These are phyloP conservation scores for Prosapia bicincta DNA, from an alignment of 2,888 invertebrate species.

Conservation along the genomic window DNA sequence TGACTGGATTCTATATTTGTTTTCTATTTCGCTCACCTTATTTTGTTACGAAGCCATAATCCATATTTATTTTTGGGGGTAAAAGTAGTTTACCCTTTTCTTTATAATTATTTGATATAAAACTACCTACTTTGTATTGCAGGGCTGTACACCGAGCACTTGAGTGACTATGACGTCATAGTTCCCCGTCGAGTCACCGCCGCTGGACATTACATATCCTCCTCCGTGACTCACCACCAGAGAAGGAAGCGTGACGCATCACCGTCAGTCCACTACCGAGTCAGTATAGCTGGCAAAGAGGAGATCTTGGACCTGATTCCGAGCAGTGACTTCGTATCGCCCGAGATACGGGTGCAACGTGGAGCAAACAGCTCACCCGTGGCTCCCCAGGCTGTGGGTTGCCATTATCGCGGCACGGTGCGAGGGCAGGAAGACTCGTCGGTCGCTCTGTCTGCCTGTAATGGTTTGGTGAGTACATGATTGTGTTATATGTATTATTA, in stretches of 20 bases:
- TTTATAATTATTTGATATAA: too few species aligned
- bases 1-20: too few species aligned
- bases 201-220: conserved; percentile 43
- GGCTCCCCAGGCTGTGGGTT: neutral
- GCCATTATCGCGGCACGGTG: conserved; percentile 45
- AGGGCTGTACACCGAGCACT: conserved; percentile 13
- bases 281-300: conserved; percentile 7
- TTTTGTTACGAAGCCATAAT: too few species aligned
- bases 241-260: conserved; percentile 20
- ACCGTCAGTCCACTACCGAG: neutral
- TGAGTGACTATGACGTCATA: conserved; percentile 43
- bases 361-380: conserved; percentile 44
- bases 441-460: conserved; percentile 46
- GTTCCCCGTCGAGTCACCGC: conserved; percentile 44
- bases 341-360: conserved; percentile 66
- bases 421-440: conserved; percentile 42
- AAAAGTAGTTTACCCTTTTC: too few species aligned
- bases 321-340: conserved; percentile 43
- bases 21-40: too few species aligned
- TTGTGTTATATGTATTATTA: too few species aligned
- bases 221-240: conserved; percentile 44
- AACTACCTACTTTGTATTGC: too few species aligned
- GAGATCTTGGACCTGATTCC: conserved; percentile 41
- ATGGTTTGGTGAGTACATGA: conserved; percentile 48
- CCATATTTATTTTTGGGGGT: too few species aligned